Evolutionary conservation across 2,888 invertebrate species (phyloP).

Genomic region (Ganaspis brasiliensis): DNA sequence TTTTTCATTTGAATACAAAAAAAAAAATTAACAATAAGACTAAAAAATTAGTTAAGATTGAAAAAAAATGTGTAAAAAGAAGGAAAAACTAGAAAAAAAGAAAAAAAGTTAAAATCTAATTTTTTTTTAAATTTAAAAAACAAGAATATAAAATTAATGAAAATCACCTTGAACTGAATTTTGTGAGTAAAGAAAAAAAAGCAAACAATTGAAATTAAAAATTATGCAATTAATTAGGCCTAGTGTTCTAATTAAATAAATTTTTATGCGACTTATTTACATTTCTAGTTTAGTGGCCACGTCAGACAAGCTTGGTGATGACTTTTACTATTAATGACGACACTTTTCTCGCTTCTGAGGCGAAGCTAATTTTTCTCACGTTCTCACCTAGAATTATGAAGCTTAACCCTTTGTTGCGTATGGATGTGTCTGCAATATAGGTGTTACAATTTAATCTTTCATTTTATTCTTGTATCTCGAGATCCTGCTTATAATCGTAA

Average conservation of each 20-base stretch:
- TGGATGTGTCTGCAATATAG: background rate
- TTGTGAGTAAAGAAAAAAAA: background rate
- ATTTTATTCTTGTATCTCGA: background rate
- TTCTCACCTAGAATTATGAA: slow-evolving; percentile 11
- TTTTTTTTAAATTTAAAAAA: too few species aligned
- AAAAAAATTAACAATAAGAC: too few species aligned
- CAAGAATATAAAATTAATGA: too few species aligned
- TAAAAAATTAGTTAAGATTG: too few species aligned
- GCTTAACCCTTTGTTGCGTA: background rate
- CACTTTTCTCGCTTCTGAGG: background rate
- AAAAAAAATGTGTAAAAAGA: too few species aligned
- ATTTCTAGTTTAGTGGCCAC: slow-evolving; percentile 5
- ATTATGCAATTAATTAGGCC: background rate
- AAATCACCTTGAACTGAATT: too few species aligned
- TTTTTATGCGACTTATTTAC: slow-evolving; percentile 6
- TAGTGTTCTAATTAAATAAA: slow-evolving; percentile 10
- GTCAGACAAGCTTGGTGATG: slow-evolving; percentile 9
- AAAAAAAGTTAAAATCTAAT: too few species aligned
- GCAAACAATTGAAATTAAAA: background rate
- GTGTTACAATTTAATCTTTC: background rate
- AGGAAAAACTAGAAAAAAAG: too few species aligned
- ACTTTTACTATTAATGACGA: slow-evolving; percentile 26
- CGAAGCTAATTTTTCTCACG: slow-evolving; percentile 11
- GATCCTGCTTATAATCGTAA: too few species aligned
- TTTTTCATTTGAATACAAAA: too few species aligned